Conservation (phyloP, 2,113 vertebrate genomes). For the Salvelinus sp. region DNA sequence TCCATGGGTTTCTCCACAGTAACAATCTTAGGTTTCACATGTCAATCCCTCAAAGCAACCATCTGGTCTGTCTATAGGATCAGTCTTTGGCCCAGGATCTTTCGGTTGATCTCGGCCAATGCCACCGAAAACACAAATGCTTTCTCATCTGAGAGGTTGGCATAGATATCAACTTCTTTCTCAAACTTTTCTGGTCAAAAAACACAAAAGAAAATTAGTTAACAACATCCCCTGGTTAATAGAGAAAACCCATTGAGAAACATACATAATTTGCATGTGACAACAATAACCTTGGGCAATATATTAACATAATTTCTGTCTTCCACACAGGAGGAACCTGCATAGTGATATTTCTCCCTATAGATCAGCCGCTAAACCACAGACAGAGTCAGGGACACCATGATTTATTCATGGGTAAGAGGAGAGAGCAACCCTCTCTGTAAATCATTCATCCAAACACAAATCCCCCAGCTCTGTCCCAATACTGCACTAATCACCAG, state of each 20-base stretch:
- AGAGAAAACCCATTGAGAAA: not conserved
- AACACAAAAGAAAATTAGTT: not conserved
- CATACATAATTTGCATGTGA: not conserved
- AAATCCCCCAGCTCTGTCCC: constrained; percentile 1
- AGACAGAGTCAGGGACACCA: constrained; percentile 7
- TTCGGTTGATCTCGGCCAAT: constrained; percentile 98
- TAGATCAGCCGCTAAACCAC: constrained; percentile 14
- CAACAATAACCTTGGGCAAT: not conserved
- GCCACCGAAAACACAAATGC: constrained; percentile 98
- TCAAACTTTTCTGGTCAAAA: constrained; percentile 91
- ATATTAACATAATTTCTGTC: not conserved
- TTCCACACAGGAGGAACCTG: not conserved
- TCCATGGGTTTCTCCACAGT: constrained; percentile 42
- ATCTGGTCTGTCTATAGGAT: constrained; percentile 73
- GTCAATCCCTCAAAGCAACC: constrained; percentile 20
- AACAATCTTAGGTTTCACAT: constrained; percentile 59
- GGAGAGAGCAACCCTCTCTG: constrained; percentile 16
- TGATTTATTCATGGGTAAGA: constrained; percentile 41
- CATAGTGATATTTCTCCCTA: not conserved
- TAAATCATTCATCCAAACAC: constrained; percentile 44
- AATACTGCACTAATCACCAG: constrained; percentile 4
- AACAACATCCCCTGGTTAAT: not conserved
- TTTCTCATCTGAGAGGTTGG: constrained; percentile 96
- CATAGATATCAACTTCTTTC: constrained; percentile 96
- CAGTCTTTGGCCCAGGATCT: constrained; percentile 97